These are phyloP conservation scores for Lepidonotus clava DNA, from an alignment of 2,888 invertebrate species.

Conservation along the genomic window DNA sequence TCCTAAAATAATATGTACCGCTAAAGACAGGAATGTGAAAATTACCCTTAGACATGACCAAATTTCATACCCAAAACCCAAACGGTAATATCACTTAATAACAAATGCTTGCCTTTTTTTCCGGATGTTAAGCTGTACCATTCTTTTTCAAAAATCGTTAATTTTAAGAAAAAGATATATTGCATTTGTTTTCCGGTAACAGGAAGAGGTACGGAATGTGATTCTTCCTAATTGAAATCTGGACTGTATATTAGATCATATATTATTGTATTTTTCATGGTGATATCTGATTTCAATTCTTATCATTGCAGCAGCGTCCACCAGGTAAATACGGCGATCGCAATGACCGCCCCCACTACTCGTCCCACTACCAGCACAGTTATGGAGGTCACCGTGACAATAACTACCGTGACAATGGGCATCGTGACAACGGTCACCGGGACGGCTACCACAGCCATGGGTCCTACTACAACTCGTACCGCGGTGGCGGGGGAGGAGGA, in stretches of 20 bases:
- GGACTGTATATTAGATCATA: background rate
- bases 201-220: background rate
- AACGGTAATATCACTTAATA: background rate
- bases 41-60: background rate
- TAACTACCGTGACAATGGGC: background rate
- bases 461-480: background rate
- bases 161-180: background rate
- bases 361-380: background rate
- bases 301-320: background rate
- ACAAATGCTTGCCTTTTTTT: background rate
- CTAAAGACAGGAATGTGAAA: background rate
- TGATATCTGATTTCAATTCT: no score
- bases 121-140: background rate
- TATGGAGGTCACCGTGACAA: background rate
- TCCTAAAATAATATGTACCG: background rate
- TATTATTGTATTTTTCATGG: background rate
- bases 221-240: background rate
- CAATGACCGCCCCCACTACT: background rate
- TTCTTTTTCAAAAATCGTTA: background rate
- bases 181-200: background rate
- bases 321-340: conserved; percentile 9
- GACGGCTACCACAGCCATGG: background rate
- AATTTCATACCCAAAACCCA: background rate
- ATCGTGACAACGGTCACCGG: background rate
- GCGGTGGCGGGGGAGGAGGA: background rate